Evolutionary conservation across 92 coral and sea anemone genomes (phyloP).

Genomic region (Siderastrea siderea): DNA sequence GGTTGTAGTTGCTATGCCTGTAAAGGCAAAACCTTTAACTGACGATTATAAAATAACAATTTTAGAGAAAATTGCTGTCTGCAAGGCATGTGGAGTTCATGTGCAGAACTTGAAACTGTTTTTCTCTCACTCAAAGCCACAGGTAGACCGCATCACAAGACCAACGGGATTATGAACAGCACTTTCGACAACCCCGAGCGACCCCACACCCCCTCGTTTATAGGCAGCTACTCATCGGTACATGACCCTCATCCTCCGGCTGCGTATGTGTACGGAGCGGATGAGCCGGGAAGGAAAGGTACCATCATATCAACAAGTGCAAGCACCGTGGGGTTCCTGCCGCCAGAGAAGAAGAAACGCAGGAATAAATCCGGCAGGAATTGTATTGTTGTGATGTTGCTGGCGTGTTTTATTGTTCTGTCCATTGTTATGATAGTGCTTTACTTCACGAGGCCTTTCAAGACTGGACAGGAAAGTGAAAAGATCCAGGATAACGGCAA

Average conservation of each 20-base stretch:
- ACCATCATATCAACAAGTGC: slow-evolving; percentile 10
- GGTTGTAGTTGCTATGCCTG: too few relatives aligned
- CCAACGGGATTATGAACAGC: slow-evolving; percentile 28
- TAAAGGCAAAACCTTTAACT: too few relatives aligned
- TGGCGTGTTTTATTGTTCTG: slow-evolving; percentile 47
- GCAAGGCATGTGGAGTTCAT: not conserved
- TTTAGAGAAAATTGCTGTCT: too few relatives aligned
- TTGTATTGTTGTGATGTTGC: slow-evolving; percentile 17
- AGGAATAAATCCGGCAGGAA: not conserved
- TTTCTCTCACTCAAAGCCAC: not conserved
- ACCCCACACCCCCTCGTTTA: slow-evolving; percentile 23
- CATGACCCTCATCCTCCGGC: not conserved
- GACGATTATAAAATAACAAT: too few relatives aligned
- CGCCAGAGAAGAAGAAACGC: slow-evolving; percentile 14
- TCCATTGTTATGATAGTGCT: slow-evolving; percentile 64
- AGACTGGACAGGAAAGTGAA: not conserved
- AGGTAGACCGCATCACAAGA: not conserved
- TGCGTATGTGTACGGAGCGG: not conserved
- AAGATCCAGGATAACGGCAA: not conserved
- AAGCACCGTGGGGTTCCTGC: slow-evolving; percentile 31
- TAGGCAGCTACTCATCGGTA: not conserved
- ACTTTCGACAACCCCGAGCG: slow-evolving; percentile 34
- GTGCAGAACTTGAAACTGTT: not conserved
- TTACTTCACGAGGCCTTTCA: slow-evolving; percentile 31
- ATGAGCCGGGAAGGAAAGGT: not conserved